phyloP scores from a whole-genome alignment of 1,140 invertebrate genomes.

The Idris sp. region DNA sequence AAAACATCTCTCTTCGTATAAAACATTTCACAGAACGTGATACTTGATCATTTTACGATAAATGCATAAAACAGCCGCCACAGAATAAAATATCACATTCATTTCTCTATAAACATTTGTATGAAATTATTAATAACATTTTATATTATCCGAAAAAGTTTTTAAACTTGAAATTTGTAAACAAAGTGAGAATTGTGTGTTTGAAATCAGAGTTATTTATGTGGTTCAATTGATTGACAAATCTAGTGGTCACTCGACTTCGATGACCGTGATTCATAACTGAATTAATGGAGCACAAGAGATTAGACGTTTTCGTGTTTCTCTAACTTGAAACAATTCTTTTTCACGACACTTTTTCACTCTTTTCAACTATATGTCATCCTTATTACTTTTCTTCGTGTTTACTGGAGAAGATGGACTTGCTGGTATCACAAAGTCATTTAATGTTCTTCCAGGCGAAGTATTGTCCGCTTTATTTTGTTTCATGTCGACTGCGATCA shows the following conservation, averaged over 20 bases:
- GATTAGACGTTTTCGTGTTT: constrained; percentile 10
- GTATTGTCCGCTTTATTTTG: constrained; percentile 56
- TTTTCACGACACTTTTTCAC: constrained; percentile 13
- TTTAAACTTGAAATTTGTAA: no score
- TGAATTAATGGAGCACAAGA: constrained; percentile 3
- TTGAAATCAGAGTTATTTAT: no score
- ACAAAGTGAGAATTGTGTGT: no score
- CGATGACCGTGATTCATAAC: constrained; percentile 5
- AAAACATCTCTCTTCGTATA: constrained; percentile 21
- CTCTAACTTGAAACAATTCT: constrained; percentile 18
- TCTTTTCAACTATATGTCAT: constrained; percentile 9
- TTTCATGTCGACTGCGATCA: constrained; percentile 54
- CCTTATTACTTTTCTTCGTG: constrained; percentile 45
- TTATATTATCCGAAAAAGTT: no score
- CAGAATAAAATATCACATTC: background rate
- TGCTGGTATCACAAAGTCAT: constrained; percentile 48
- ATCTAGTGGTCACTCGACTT: constrained; percentile 1
- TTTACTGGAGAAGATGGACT: constrained; percentile 49
- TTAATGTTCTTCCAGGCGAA: constrained; percentile 47
- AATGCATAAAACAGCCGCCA: constrained; percentile 16
- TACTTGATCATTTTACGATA: constrained; percentile 19
- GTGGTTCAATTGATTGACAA: constrained; percentile 9
- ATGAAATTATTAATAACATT: no score
- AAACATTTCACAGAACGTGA: constrained; percentile 26
- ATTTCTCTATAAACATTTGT: no score